A percentile compares a stretch with the other conserved stretches of the same genome.
Evolutionary conservation across 2,113 vertebrate genomes (phyloP).

Genomic region (Gallinago paraguaiae): DNA sequence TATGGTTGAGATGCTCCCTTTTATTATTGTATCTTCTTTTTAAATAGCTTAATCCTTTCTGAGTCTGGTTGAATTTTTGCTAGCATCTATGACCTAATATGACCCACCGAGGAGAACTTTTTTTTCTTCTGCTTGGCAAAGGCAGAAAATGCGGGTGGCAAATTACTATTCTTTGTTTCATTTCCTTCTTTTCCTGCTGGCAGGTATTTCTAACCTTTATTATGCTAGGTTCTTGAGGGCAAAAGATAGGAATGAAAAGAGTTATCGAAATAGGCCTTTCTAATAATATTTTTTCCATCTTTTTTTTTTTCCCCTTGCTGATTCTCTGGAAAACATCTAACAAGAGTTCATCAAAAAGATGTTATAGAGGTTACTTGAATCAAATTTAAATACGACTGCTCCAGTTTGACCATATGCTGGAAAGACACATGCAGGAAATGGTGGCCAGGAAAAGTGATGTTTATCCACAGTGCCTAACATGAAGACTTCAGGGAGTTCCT

Average conservation of each 20-base stretch:
- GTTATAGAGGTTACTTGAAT: rapidly evolving
- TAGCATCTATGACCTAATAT: background rate
- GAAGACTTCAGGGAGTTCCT: background rate
- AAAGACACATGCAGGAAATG: background rate
- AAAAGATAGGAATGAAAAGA: background rate
- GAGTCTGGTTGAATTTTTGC: background rate
- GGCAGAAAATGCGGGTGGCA: background rate
- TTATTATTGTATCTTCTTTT: background rate
- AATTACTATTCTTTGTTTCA: slow-evolving; percentile 1
- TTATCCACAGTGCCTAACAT: background rate
- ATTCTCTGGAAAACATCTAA: background rate
- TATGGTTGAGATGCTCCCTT: background rate
- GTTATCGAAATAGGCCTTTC: background rate
- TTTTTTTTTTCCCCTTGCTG: background rate
- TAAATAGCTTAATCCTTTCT: background rate
- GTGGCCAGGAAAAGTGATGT: background rate
- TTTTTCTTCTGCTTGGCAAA: background rate
- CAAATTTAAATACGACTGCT: background rate
- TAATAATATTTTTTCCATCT: background rate
- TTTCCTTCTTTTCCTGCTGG: background rate
- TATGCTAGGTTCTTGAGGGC: background rate
- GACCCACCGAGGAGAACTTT: background rate
- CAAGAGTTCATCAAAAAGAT: background rate
- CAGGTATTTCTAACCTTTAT: background rate
- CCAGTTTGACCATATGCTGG: background rate